These are phyloP conservation scores for Crocallis elinguaria DNA, from an alignment of 2,888 invertebrate genomes.

Conservation along the genomic window DNA sequence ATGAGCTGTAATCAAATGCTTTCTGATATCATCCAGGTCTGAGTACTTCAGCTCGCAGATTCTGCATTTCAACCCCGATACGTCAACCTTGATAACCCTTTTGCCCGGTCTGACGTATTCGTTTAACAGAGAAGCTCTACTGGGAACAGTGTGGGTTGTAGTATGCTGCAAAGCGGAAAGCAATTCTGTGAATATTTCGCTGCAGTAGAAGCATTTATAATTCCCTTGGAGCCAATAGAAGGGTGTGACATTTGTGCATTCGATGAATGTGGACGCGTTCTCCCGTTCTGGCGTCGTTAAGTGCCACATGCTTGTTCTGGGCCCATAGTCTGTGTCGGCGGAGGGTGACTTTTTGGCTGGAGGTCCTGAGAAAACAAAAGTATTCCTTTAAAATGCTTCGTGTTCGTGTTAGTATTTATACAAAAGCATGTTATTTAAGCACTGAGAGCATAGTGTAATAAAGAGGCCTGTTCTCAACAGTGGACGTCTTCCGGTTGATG, in stretches of 20 bases:
- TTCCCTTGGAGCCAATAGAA: constrained; percentile 24
- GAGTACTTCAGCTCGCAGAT: constrained; percentile 34
- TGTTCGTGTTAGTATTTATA: constrained; percentile 2
- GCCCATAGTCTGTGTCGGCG: not conserved
- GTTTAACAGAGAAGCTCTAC: not conserved
- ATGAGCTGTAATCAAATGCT: constrained; percentile 37
- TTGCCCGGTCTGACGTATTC: constrained; percentile 30
- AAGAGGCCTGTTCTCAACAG: no score
- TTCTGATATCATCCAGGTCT: constrained; percentile 34
- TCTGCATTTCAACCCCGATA: constrained; percentile 43
- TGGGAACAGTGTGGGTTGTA: not conserved
- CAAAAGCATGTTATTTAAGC: no score
- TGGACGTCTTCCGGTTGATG: no score
- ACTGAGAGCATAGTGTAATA: no score
- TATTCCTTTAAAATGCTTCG: constrained; percentile 28
- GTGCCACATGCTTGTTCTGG: not conserved
- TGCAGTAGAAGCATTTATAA: constrained; percentile 47
- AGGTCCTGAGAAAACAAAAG: constrained; percentile 48
- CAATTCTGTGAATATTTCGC: constrained; percentile 31
- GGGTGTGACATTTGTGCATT: constrained; percentile 41
- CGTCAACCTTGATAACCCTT: constrained; percentile 45
- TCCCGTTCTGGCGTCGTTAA: constrained; percentile 28
- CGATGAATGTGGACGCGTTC: constrained; percentile 32
- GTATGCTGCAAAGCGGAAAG: not conserved
- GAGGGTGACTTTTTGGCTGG: not conserved